These are phyloP conservation scores for Echinometra lucunter DNA, from an alignment of 53 echinoderm and acorn worm species.

Conservation along the genomic window DNA sequence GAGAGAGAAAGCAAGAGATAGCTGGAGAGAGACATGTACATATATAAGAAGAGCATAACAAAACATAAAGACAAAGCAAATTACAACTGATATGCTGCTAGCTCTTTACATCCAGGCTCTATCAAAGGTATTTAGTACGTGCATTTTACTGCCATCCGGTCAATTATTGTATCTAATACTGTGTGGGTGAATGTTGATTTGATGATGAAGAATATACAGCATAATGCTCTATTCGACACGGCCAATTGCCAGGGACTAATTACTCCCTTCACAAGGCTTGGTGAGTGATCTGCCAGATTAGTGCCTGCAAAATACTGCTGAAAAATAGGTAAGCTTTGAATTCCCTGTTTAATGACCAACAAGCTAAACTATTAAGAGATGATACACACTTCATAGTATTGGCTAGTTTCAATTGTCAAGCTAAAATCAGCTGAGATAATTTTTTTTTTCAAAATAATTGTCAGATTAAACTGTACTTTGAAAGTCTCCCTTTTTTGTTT, in stretches of 20 bases:
- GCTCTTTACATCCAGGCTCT: neutral
- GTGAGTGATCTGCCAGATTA: slow-evolving; percentile 18
- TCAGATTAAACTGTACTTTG: no score
- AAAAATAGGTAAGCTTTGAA: neutral
- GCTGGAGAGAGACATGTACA: neutral
- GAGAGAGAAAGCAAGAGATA: neutral
- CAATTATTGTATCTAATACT: slow-evolving; percentile 26
- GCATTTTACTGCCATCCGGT: neutral
- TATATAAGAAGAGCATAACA: neutral
- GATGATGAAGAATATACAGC: neutral
- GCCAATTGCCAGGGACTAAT: slow-evolving; percentile 52
- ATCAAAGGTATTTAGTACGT: neutral
- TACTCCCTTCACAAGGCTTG: neutral
- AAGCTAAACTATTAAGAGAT: neutral
- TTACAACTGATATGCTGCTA: neutral
- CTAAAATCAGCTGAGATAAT: no score
- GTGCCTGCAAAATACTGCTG: neutral
- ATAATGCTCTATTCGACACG: slow-evolving; percentile 37
- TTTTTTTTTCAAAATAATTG: no score
- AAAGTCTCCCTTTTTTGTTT: no score
- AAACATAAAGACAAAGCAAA: neutral
- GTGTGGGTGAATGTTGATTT: slow-evolving; percentile 30
- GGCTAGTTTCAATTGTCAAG: no score
- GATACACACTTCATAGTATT: neutral
- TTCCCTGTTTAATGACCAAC: neutral